Evolutionary conservation across 2,113 vertebrate genomes (phyloP).

Genomic region (Papio anubis): DNA sequence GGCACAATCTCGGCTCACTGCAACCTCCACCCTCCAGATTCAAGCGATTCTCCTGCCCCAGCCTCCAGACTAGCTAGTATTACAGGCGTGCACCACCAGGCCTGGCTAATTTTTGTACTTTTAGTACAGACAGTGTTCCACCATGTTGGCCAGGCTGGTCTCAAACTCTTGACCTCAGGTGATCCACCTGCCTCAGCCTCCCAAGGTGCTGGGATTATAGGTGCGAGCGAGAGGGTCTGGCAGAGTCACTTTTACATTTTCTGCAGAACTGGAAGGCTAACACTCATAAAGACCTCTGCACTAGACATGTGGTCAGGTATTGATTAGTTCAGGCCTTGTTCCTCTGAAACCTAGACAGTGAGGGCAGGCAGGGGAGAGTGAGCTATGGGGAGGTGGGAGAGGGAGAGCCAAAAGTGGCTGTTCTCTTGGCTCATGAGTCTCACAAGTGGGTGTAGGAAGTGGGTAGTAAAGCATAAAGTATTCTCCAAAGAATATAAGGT

Average conservation of each 20-base stretch:
- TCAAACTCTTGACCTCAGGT: no score
- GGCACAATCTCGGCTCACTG: no score
- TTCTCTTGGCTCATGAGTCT: neutral
- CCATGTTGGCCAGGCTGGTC: no score
- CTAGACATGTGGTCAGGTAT: neutral
- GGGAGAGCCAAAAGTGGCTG: neutral
- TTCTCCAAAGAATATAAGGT: neutral
- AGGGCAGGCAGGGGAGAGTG: neutral
- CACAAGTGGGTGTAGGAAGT: neutral
- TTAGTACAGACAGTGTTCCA: no score
- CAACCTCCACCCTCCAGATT: no score
- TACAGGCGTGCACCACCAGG: no score
- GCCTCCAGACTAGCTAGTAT: no score
- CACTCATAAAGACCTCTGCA: neutral
- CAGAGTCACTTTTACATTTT: neutral
- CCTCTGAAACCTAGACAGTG: neutral
- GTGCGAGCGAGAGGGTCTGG: no score
- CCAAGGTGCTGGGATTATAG: no score
- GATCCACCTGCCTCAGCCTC: no score
- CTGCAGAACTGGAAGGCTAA: neutral
- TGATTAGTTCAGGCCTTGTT: neutral
- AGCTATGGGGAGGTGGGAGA: neutral
- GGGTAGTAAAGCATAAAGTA: neutral
- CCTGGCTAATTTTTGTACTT: no score
- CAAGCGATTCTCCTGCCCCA: no score